Evolutionary conservation across 2,113 vertebrate species (phyloP).

Genomic region (Nothocercus nigrocapillus): DNA sequence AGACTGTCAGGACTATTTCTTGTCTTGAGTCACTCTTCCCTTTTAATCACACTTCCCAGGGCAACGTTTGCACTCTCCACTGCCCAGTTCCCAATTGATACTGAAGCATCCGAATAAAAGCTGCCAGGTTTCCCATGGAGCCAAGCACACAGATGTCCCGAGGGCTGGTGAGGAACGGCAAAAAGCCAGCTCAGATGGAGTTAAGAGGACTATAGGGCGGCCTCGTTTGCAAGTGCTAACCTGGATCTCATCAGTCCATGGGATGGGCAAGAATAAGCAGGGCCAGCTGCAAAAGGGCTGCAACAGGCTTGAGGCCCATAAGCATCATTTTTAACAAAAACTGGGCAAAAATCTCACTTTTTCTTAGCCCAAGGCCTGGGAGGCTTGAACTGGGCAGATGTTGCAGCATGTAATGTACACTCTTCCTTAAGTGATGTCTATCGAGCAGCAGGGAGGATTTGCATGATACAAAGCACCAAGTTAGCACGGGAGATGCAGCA

Average conservation of each 20-base stretch:
- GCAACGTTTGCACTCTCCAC: not conserved
- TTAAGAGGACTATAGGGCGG: not conserved
- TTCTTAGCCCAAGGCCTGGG: not conserved
- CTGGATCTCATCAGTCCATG: not conserved
- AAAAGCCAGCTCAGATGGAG: not conserved
- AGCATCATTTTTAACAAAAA: not conserved
- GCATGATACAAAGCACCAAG: accelerated
- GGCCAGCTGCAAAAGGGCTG: not conserved
- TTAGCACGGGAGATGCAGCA: not conserved
- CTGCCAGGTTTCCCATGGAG: not conserved
- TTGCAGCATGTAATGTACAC: accelerated
- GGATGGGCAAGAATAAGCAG: not conserved
- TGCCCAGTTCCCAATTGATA: not conserved
- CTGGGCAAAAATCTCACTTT: not conserved
- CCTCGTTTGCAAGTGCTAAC: not conserved
- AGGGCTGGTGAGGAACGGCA: not conserved
- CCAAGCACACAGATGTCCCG: not conserved
- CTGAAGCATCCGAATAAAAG: not conserved
- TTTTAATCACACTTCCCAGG: not conserved
- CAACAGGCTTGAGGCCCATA: not conserved
- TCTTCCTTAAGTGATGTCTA: not conserved
- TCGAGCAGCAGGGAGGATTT: not conserved
- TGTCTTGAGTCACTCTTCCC: not conserved
- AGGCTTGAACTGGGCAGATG: not conserved
- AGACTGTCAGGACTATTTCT: not conserved